phyloP scores from a whole-genome alignment of 2,113 vertebrate genomes.

The Platanista minor region DNA sequence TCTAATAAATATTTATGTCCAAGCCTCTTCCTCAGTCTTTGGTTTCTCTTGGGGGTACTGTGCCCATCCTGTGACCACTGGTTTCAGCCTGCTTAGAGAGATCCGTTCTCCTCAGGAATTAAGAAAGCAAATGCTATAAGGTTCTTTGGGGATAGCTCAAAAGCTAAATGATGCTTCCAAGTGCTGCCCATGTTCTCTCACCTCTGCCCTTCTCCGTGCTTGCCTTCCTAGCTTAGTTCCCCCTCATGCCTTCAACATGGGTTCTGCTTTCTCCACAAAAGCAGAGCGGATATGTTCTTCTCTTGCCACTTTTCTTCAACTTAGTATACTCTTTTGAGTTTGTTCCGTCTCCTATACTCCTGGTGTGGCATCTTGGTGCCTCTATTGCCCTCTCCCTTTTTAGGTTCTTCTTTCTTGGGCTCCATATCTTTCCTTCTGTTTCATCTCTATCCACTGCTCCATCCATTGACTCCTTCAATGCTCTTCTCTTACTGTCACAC shows the following conservation, averaged over 20 bases:
- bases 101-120: neutral
- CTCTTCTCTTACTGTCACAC: neutral
- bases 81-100: neutral
- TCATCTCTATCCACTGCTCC: neutral
- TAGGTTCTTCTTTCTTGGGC: neutral
- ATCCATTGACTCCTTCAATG: neutral
- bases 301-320: neutral
- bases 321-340: neutral
- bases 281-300: neutral
- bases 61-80: neutral
- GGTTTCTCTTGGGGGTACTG: neutral
- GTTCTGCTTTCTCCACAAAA: neutral
- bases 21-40: neutral
- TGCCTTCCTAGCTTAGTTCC: neutral
- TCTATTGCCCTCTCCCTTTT: neutral
- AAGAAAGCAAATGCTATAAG: neutral
- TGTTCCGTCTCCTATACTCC: too few species aligned
- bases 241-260: neutral
- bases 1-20: neutral
- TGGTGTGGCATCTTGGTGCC: neutral
- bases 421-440: neutral
- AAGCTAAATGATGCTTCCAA: neutral
- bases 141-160: neutral
- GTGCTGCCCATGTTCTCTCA: neutral
- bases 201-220: neutral